Evolutionary conservation across 2,888 invertebrate species (phyloP).

Genomic region (Cephus pulcher): DNA sequence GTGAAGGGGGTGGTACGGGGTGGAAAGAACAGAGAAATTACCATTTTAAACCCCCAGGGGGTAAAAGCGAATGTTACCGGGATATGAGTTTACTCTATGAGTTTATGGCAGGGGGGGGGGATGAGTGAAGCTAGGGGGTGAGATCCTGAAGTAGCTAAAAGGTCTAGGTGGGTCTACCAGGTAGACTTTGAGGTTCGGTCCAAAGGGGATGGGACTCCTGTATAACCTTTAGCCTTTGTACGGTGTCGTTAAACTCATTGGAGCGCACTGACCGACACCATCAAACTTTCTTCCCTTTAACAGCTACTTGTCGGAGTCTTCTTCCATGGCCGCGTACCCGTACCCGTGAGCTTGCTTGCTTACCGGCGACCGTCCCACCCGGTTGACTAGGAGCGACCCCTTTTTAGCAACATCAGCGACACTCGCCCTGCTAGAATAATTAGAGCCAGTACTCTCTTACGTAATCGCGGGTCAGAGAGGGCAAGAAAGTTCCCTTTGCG

Average conservation of each 20-base stretch:
- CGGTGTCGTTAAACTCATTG: neutral
- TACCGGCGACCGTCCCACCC: neutral
- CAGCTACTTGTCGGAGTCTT: neutral
- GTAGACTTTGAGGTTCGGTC: neutral
- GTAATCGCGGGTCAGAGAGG: neutral
- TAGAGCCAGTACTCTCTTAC: neutral
- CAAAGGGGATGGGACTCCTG: neutral
- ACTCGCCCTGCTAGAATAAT: neutral
- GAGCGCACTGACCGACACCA: neutral
- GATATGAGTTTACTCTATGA: conserved; percentile 18
- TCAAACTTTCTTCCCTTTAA: neutral
- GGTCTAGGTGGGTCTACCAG: neutral
- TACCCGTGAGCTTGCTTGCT: neutral
- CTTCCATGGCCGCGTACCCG: neutral
- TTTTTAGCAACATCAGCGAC: neutral
- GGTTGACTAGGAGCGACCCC: neutral
- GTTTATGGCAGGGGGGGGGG: neutral
- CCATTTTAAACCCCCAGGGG: conserved; percentile 42
- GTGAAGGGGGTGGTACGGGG: conserved; percentile 28
- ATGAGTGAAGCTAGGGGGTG: neutral
- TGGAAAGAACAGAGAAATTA: conserved; percentile 40
- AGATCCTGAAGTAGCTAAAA: neutral
- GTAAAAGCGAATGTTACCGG: conserved; percentile 23
- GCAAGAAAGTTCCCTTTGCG: neutral
- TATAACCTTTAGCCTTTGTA: neutral